phyloP scores from a whole-genome alignment of 2,797 vertebrate species.

The Cyprinella venusta region DNA sequence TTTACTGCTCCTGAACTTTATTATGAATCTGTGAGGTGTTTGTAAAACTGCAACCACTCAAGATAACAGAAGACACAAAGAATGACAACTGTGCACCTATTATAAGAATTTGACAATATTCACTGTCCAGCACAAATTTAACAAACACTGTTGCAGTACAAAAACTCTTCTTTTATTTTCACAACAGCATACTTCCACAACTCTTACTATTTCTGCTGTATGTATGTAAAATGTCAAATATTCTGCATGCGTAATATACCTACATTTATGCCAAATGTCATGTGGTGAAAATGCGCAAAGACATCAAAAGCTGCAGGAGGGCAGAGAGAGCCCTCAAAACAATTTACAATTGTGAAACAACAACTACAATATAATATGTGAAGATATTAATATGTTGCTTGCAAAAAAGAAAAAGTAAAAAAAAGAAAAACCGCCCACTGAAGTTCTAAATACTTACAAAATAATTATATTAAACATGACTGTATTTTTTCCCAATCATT shows the following conservation, averaged over 20 bases:
- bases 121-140: not conserved
- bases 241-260: not conserved
- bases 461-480: not conserved
- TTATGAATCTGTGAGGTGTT: slow-evolving; percentile 3
- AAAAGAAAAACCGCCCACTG: not conserved
- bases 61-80: not conserved
- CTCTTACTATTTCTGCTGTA: not conserved
- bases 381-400: not conserved
- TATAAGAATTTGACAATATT: not conserved
- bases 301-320: no score
- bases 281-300: not conserved
- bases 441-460: not conserved
- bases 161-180: not conserved
- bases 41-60: not conserved
- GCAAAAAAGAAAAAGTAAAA: not conserved
- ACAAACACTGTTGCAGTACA: not conserved
- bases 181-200: not conserved
- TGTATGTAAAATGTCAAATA: not conserved
- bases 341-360: not conserved
- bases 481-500: not conserved
- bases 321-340: not conserved
- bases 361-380: not conserved
- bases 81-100: not conserved
- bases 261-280: not conserved
- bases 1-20: slow-evolving; percentile 9